Conservation (phyloP, 2,888 invertebrate genomes). For the Asteroscopus sphinx region DNA sequence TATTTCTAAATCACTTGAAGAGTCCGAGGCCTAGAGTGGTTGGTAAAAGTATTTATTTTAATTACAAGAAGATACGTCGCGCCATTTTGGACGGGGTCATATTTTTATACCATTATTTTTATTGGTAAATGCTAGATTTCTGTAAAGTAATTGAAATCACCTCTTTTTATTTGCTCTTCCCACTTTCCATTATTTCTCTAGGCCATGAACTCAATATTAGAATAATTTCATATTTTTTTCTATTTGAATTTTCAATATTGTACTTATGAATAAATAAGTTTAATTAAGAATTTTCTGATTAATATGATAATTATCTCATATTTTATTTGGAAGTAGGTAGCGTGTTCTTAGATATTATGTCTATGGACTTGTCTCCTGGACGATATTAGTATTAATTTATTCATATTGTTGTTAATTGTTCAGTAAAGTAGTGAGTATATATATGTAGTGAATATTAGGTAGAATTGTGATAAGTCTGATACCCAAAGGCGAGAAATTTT, state of each 20-base stretch:
- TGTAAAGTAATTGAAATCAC: constrained; percentile 4
- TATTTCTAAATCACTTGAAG: constrained; percentile 32
- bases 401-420: constrained; percentile 34
- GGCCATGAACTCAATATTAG: constrained; percentile 17
- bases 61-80: constrained; percentile 11
- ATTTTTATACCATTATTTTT: constrained; percentile 42
- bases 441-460: constrained; percentile 37
- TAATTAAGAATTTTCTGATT: constrained; percentile 34
- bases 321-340: constrained; percentile 37
- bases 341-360: constrained; percentile 51
- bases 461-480: constrained; percentile 13
- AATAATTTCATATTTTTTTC: constrained; percentile 37
- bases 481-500: constrained; percentile 18
- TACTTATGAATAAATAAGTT: constrained; percentile 50
- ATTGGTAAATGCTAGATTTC: constrained; percentile 9
- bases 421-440: constrained; percentile 35
- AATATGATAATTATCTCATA: constrained; percentile 49
- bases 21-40: constrained; percentile 23
- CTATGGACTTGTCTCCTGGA: constrained; percentile 52
- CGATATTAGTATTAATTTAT: constrained; percentile 59
- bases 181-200: constrained; percentile 11
- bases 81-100: constrained; percentile 25
- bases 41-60: too few relatives aligned
- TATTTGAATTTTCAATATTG: constrained; percentile 35
- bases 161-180: constrained; percentile 5